Percentiles rank a stretch among this genome's conserved stretches.
Evolutionary conservation across 2,797 vertebrate genomes (phyloP).

Genomic region (Malurus leucopterus): DNA sequence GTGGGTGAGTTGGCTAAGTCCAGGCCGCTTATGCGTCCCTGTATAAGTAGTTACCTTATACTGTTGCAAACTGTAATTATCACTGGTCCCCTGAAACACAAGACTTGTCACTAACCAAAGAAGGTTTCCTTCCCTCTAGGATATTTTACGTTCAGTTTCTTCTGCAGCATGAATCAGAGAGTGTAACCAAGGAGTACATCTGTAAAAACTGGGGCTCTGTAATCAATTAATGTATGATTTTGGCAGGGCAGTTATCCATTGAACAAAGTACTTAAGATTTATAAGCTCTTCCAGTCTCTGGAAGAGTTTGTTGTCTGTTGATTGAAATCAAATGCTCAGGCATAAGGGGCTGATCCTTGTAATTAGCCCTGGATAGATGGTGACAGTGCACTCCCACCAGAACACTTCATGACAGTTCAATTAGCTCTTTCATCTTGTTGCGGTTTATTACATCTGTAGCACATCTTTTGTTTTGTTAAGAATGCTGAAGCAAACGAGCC

Average conservation of each 20-base stretch:
- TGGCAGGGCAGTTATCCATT: not conserved
- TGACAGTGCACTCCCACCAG: not conserved
- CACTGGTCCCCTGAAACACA: not conserved
- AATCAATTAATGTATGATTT: not conserved
- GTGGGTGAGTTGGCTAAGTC: not conserved
- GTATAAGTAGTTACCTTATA: not conserved
- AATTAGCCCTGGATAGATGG: not conserved
- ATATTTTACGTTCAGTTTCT: not conserved
- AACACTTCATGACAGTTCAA: not conserved
- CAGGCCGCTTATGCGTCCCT: not conserved
- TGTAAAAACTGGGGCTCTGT: not conserved
- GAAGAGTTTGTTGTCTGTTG: not conserved
- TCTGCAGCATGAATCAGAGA: not conserved
- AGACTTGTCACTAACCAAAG: not conserved
- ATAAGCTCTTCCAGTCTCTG: not conserved
- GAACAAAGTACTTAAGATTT: not conserved
- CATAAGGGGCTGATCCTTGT: not conserved
- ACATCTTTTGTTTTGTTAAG: not conserved
- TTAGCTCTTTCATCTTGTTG: constrained; percentile 5
- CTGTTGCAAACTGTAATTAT: not conserved
- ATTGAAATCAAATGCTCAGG: constrained; percentile 29
- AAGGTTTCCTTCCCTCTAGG: not conserved
- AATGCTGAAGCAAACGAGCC: not conserved
- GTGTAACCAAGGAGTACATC: not conserved
- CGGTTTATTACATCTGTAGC: not conserved